phyloP scores from a whole-genome alignment of 2,797 vertebrate species.

The Ctenopoma kingsleyae region DNA sequence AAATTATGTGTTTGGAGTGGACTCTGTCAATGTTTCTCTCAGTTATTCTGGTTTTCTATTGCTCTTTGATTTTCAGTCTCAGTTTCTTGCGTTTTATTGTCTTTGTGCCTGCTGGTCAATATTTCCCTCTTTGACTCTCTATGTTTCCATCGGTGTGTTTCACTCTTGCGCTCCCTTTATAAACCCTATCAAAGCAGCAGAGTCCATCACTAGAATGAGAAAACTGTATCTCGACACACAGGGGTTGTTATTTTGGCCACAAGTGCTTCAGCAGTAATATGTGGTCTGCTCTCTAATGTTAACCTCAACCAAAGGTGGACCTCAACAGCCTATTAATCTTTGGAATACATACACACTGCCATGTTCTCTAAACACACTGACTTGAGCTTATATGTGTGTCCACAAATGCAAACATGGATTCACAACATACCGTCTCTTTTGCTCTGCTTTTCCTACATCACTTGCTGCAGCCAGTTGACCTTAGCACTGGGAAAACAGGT shows the following conservation, averaged over 20 bases:
- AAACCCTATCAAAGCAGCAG: constrained; percentile 36
- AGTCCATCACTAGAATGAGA: constrained; percentile 66
- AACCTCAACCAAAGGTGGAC: constrained; percentile 58
- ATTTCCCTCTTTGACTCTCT: constrained; percentile 60
- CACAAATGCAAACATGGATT: constrained; percentile 42
- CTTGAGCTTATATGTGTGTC: constrained; percentile 36
- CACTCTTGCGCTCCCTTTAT: constrained; percentile 25
- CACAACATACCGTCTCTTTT: constrained; percentile 14
- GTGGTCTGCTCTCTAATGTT: constrained; percentile 56
- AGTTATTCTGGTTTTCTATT: constrained; percentile 39
- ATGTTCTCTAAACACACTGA: constrained; percentile 36
- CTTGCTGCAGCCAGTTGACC: constrained; percentile 70
- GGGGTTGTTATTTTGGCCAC: constrained; percentile 59
- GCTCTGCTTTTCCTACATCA: constrained; percentile 41
- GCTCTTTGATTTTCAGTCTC: constrained; percentile 52
- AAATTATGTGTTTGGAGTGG: constrained; percentile 43
- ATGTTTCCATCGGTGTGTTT: constrained; percentile 39
- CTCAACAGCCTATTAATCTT: constrained; percentile 67
- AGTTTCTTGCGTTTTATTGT: constrained; percentile 54
- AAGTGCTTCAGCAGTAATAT: constrained; percentile 59
- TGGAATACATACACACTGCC: constrained; percentile 23
- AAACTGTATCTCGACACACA: constrained; percentile 56
- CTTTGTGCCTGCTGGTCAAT: constrained; percentile 55
- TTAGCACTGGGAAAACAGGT: constrained; percentile 63
- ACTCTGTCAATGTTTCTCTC: constrained; percentile 44